phyloP scores from a whole-genome alignment of 2,113 vertebrate species.

The Leptosomus discolor region DNA sequence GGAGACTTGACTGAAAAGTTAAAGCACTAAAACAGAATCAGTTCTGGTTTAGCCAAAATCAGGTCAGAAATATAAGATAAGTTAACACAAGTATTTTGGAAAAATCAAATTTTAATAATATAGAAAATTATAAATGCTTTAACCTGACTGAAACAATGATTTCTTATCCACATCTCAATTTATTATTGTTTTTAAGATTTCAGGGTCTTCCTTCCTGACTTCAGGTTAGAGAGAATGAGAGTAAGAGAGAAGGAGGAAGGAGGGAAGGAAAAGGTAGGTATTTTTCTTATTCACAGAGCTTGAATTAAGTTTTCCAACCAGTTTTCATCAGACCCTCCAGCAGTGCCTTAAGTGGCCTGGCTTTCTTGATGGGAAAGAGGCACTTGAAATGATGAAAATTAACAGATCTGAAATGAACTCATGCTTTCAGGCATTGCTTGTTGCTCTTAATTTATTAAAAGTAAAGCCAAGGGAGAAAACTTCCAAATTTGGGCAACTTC shows the following conservation, averaged over 20 bases:
- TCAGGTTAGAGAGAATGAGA: background rate
- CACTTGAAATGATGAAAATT: background rate
- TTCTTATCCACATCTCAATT: background rate
- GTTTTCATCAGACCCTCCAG: background rate
- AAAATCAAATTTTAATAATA: background rate
- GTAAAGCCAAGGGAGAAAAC: background rate
- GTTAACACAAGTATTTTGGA: background rate
- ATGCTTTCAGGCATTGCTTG: background rate
- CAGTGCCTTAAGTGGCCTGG: background rate
- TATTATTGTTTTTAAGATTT: background rate
- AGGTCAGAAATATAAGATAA: background rate
- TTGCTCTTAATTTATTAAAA: background rate
- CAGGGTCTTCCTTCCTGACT: background rate
- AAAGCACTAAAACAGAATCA: no score
- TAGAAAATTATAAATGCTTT: background rate
- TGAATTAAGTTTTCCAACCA: background rate
- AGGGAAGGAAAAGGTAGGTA: background rate
- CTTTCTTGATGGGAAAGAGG: background rate
- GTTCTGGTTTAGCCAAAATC: no score
- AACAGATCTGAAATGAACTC: background rate
- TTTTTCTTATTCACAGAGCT: background rate
- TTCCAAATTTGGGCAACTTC: rapidly evolving
- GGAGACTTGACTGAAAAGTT: no score
- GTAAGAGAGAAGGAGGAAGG: background rate
- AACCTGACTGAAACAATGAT: rapidly evolving